Base-by-base conservation (phyloP, 1,140 invertebrate species). In the Caenorhabditis remanei region DNA sequence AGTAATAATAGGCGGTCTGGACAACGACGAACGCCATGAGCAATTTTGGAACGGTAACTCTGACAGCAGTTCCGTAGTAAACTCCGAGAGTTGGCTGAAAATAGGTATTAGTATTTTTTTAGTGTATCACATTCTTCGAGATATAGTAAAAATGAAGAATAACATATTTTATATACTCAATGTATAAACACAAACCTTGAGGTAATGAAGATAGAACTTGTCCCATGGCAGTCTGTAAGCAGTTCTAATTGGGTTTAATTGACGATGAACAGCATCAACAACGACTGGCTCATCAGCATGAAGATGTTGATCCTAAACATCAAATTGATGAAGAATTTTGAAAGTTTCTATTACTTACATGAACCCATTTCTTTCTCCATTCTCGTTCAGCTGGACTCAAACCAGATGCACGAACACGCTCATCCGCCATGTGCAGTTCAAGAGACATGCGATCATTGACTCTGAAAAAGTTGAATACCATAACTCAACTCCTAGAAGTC, bases 221-320 rank as follows among this genome's bases (percentile, higher is more conserved):
- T 92, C 91, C 90, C 83, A 91, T 14, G 91, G 91, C 43, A 48
- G 84, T 41, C 92, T 89, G 71, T 93, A 92, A 53, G 92, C 56
- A 43, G 90, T 83, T 19, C 91, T 90, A 86, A 93, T 61, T 13
- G 91, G 91, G 85, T 92, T 92, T 53, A 92, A 56, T 61, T 92
- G 90, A 19, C 92, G 90, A 87, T 90, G 89, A 14, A 91, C 91
- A 24, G 90, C 91, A 75, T 92, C 90, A 32, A 91, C 90, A 58
- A 90, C 85, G 24, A 92, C 89, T 63, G 91, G 91, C 87, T 92
- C 91, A 71, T 92, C 92, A 40, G 91, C 89, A 87, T 92, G 91
- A 32, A 92, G 83, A 71, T 92, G 90, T 84, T 92, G 92, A 82
- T 93, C 91, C 55, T 92, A 82, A 46, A n/a, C 7, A 19, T n/a